phyloP scores from a whole-genome alignment of 2,113 vertebrate genomes.

The Castor canadensis region DNA sequence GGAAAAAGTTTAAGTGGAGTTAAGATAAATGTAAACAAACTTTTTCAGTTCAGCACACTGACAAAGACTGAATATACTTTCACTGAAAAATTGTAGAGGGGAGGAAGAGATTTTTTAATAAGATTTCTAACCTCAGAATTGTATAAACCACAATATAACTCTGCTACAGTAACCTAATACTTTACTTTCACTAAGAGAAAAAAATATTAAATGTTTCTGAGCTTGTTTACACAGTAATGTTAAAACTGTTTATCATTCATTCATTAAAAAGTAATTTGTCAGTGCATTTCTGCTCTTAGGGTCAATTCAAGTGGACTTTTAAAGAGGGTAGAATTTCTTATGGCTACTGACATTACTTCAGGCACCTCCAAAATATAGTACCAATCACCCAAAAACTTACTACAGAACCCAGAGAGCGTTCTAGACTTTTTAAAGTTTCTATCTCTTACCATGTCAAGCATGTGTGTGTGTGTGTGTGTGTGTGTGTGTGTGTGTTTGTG shows the following conservation, averaged over 20 bases:
- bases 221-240: neutral
- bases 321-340: neutral
- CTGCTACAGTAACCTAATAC: neutral
- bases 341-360: neutral
- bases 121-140: conserved; percentile 29
- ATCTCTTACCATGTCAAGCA: neutral
- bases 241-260: neutral
- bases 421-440: neutral
- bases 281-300: neutral
- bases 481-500: neutral
- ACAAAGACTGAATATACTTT: conserved; percentile 63
- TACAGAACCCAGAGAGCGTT: neutral
- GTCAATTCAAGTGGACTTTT: conserved; percentile 15
- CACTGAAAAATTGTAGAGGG: neutral
- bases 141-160: neutral
- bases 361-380: neutral
- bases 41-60: conserved; percentile 48
- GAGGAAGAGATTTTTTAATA: neutral
- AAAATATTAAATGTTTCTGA: conserved; percentile 8
- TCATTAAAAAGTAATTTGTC: conserved; percentile 39
- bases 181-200: conserved; percentile 31
- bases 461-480: neutral
- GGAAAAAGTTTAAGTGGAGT: conserved; percentile 70
- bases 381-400: neutral
- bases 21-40: conserved; percentile 74